Percentiles rank a stretch among this genome's conserved stretches.
These are phyloP conservation scores for Callopanchax toddi DNA, from an alignment of 2,113 vertebrate species.

Conservation along the genomic window DNA sequence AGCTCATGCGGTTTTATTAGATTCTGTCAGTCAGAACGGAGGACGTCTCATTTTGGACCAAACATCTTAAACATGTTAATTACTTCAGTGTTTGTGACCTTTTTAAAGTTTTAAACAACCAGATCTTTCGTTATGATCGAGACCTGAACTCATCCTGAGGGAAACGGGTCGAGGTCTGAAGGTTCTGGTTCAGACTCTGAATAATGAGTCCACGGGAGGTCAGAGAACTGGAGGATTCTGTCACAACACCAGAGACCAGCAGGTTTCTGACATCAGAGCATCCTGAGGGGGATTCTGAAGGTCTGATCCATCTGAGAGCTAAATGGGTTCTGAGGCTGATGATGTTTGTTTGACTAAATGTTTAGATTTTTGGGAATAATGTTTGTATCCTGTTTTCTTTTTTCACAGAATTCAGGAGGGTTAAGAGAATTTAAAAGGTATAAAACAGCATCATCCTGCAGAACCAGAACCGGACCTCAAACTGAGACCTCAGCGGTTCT, in stretches of 20 bases:
- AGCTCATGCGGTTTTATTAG: conserved; percentile 14
- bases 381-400: not conserved
- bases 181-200: not conserved
- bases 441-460: too few species aligned
- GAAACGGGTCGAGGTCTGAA: not conserved
- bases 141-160: not conserved
- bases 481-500: too few species aligned
- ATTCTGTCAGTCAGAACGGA: not conserved
- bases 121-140: not conserved
- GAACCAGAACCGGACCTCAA: too few species aligned
- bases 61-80: not conserved
- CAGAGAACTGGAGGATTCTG: not conserved
- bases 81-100: conserved; percentile 1
- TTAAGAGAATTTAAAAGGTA: too few species aligned
- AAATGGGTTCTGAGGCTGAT: not conserved
- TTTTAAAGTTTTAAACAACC: not conserved
- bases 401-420: not conserved
- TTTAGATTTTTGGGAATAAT: not conserved
- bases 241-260: too few species aligned
- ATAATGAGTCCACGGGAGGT: not conserved
- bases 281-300: too few species aligned
- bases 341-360: not conserved
- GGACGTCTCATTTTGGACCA: too few species aligned
- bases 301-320: too few species aligned
- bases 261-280: too few species aligned